Base-by-base conservation (phyloP, 1,140 invertebrate species). In the Pseudomyrmex pallidus region DNA sequence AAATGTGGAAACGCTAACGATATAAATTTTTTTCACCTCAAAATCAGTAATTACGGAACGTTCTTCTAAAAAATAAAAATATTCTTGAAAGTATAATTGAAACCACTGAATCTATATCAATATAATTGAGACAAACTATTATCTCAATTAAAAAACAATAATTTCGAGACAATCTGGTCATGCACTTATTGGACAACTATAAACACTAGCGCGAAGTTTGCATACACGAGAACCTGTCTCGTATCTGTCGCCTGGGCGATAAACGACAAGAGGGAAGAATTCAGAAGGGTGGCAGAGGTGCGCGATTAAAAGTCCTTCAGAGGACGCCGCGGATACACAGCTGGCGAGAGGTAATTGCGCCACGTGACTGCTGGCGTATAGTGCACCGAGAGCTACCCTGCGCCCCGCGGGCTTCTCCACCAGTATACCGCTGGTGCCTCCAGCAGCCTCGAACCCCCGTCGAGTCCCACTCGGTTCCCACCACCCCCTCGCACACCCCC, bases 241-340 rank as follows among this genome's bases (percentile, higher is more conserved):
- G 80, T 84, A 77, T 87, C 70, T 90, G 84, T 50, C 87, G 84
- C 86, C 88, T 78, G 87, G 86, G 85, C 89, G 90, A 92, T 91
- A 91, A 91, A 91, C 83, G 89, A 87, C 80, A 82, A 72, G 73
- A 76, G 59, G 63, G 62, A 88, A 83, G 80, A 76, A 85, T 77
- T 44, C 61, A 85, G 77, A 88, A 54, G 20, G 74, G 25, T 46
- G 76, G 68, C 22, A 61, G 56, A 73, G 86, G 68, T 66, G 82
- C 46, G 86, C 90, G 89, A 91, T 92, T 92, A 91, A 91, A 92
- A 91, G 87, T 90, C 89, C 86, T 90, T 91, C 85, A 85, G 90
- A 92, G 91, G 85, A 90, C 87, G 90, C 88, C 90, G 91, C 88
- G 86, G 78, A 87, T 89, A 89, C 90, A 89, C 87, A 91, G 85